A percentile compares a stretch with the other conserved stretches of the same genome.
Conservation (phyloP, 1,140 invertebrate species). For the Anastrepha ludens region DNA sequence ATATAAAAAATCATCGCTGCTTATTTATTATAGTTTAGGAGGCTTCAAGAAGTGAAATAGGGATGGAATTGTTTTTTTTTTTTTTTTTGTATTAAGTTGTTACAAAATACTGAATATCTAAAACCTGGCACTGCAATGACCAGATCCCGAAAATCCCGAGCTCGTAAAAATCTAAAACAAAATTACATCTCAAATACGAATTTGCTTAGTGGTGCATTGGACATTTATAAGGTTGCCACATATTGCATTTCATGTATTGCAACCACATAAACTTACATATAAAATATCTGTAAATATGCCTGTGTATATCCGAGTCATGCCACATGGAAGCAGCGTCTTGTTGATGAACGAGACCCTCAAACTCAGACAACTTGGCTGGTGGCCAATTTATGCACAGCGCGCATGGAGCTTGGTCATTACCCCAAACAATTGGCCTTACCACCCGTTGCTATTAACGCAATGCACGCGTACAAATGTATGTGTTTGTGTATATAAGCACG, state of each 20-base stretch:
- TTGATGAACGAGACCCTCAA: slow-evolving; percentile 47
- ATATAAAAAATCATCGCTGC: too few species aligned
- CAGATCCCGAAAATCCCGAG: too few species aligned
- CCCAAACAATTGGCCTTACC: slow-evolving; percentile 36
- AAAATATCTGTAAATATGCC: neutral
- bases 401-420: slow-evolving; percentile 40
- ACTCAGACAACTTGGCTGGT: slow-evolving; percentile 46
- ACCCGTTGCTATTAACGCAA: neutral
- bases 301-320: neutral
- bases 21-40: too few species aligned
- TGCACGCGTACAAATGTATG: neutral
- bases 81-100: too few species aligned
- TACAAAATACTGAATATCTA: too few species aligned
- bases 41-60: too few species aligned
- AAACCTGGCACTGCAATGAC: too few species aligned
- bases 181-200: too few species aligned
- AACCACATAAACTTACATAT: neutral
- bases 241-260: slow-evolving; percentile 5
- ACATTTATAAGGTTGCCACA: slow-evolving; percentile 23
- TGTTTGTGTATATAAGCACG: neutral
- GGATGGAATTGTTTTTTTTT: too few species aligned
- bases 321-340: neutral
- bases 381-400: slow-evolving; percentile 40
- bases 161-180: too few species aligned
- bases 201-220: neutral